Base-by-base conservation (phyloP, 2,113 vertebrate genomes). In the Myiozetetes cayanensis region DNA sequence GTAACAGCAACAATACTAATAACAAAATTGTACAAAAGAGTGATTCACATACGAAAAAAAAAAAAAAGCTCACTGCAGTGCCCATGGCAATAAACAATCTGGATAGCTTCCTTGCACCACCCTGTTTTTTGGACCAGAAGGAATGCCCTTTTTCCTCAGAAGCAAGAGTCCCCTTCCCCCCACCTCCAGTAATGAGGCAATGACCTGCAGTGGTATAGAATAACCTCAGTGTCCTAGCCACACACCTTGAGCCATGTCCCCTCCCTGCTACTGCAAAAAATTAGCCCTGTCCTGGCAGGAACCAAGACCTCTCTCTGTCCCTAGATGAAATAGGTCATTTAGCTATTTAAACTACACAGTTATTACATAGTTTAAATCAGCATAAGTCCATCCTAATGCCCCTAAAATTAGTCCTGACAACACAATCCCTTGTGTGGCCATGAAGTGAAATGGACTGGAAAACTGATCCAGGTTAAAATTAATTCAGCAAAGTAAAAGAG, bases 41-140 rank as follows among this genome's bases (percentile, higher is more conserved):
- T n/a, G 12, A 66, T 37, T 66, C 68, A 66, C 27, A 24, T 37
- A 6, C 20, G 37, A 52, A 68, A 35, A 6, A 24, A 44, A 52
- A 68, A 35, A 46, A 46, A 33, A 33, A 2, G 4, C 19, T 78
- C 47, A 33, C 4, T 10, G 31, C 14, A 23, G 31, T 50, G 50
- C 9, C 59, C 0, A 0, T 6, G 49, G 19, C 27, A 66, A 50
- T 22, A 23, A 65, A 28, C 25, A 50, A 37, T 33, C 6, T 0
- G 0, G 13, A 41, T 0, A 2, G 12, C 15, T 73, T 65, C 31
- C 21, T 31, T 66, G 9, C 30, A 24, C 27, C 17, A 16, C 27
- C 15, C 2, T 35, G 22, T 13, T 58, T 74, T 28, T 58, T 5
- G 44, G 27, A 52, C 25, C 2, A 8, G 31, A 50, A 41, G 41